Evolutionary conservation across 1,140 invertebrate species (phyloP).

Genomic region (Phymorhynchus buccinoides): DNA sequence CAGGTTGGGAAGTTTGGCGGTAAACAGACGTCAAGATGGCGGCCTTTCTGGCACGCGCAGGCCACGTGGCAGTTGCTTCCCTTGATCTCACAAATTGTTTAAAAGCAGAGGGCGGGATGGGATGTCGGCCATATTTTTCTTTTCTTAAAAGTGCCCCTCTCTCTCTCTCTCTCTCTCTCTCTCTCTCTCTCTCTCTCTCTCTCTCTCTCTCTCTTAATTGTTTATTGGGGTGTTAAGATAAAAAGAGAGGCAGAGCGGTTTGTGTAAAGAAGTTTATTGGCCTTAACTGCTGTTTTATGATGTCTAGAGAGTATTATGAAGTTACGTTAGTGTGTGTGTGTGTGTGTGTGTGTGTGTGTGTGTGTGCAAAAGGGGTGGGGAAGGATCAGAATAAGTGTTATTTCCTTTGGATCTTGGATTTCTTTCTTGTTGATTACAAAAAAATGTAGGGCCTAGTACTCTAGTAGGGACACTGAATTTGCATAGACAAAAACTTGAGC

Average conservation of each 20-base stretch:
- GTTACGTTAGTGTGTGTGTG: too few relatives aligned
- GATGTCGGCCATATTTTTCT: not conserved
- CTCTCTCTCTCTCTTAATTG: not conserved
- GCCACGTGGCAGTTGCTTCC: not conserved
- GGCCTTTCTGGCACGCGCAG: not conserved
- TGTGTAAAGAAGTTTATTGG: not conserved
- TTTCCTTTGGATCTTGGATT: too few relatives aligned
- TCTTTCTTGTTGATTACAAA: too few relatives aligned
- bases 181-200: not conserved
- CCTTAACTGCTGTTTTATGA: too few relatives aligned
- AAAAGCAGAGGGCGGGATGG: not conserved
- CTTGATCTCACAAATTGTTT: not conserved
- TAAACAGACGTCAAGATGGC: not conserved
- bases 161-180: not conserved
- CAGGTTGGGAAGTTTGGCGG: not conserved
- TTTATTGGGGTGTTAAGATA: not conserved
- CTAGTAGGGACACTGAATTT: too few relatives aligned
- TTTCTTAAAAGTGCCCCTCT: not conserved
- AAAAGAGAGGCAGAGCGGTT: not conserved
- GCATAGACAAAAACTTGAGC: too few relatives aligned
- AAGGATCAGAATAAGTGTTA: too few relatives aligned
- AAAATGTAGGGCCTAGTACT: too few relatives aligned
- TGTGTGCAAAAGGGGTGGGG: too few relatives aligned
- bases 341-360: too few relatives aligned
- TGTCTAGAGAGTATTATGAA: too few relatives aligned